Conservation (phyloP, 2,113 vertebrate genomes). For the Saccopteryx bilineata region DNA sequence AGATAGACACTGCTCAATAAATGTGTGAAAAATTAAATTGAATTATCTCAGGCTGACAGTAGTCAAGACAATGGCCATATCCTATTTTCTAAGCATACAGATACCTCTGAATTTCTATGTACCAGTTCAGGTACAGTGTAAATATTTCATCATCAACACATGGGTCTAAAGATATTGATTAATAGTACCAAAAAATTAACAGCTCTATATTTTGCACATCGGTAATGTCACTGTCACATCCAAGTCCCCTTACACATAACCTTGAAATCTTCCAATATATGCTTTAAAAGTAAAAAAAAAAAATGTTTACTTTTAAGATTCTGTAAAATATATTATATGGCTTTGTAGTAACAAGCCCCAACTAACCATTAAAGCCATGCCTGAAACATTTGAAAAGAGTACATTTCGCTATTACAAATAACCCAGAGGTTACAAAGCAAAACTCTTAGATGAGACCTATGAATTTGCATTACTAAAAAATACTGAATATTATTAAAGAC, state of each 20-base stretch:
- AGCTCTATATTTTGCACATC: background rate
- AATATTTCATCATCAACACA: background rate
- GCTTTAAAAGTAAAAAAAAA: slow-evolving; percentile 3
- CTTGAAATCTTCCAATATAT: background rate
- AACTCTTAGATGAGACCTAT: background rate
- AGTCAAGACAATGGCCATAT: background rate
- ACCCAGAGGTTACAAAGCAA: background rate
- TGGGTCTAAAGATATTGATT: background rate
- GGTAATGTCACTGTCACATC: background rate
- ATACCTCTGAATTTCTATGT: background rate
- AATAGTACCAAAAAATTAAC: background rate
- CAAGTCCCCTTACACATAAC: background rate
- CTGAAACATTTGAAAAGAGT: background rate
- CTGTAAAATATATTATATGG: background rate
- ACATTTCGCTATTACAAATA: background rate
- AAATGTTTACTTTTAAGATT: background rate
- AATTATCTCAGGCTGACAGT: background rate
- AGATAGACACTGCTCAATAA: background rate
- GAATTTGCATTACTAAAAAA: slow-evolving; percentile 26
- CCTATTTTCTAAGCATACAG: background rate
- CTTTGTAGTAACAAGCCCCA: background rate
- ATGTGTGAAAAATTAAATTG: background rate
- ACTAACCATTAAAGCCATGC: background rate
- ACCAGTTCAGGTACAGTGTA: background rate
- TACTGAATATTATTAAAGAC: background rate